A percentile compares a stretch with the other conserved stretches of the same genome.
phyloP scores from a whole-genome alignment of 1,140 invertebrate species.

The Brachionus plicatilis region DNA sequence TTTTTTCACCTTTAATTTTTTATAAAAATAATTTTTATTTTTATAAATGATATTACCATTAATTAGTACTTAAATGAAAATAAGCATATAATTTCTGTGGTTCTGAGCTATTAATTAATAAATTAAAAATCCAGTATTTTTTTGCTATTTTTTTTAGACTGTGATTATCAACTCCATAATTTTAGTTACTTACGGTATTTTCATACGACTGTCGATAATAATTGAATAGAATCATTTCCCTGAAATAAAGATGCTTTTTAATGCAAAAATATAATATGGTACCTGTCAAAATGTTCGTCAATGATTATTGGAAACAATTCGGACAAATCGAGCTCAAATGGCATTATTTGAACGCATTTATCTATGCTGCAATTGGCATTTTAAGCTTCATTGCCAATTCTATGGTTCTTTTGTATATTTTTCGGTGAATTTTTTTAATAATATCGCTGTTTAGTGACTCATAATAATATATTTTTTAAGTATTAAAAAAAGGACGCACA shows the following conservation, averaged over 20 bases:
- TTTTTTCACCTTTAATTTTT: not conserved
- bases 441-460: not conserved
- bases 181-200: not conserved
- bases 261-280: not conserved
- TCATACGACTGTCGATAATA: not conserved
- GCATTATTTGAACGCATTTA: constrained; percentile 10
- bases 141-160: not conserved
- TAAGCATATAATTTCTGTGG: not conserved
- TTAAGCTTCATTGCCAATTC: not conserved
- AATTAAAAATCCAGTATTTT: not conserved
- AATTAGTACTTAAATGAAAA: not conserved
- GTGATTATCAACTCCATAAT: not conserved
- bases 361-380: not conserved
- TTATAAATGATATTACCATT: not conserved
- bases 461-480: not conserved
- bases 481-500: not conserved
- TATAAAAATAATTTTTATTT: not conserved
- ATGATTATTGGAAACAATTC: constrained; percentile 35
- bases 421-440: not conserved
- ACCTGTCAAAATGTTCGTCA: not conserved
- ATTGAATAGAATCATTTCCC: not conserved
- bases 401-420: constrained; percentile 18
- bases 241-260: not conserved
- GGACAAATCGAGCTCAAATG: constrained; percentile 3
- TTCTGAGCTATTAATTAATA: not conserved